Evolutionary conservation across 2,797 vertebrate species (phyloP), one percentile per base, ranked within the genome.

Genomic region (Platalea minor): DNA sequence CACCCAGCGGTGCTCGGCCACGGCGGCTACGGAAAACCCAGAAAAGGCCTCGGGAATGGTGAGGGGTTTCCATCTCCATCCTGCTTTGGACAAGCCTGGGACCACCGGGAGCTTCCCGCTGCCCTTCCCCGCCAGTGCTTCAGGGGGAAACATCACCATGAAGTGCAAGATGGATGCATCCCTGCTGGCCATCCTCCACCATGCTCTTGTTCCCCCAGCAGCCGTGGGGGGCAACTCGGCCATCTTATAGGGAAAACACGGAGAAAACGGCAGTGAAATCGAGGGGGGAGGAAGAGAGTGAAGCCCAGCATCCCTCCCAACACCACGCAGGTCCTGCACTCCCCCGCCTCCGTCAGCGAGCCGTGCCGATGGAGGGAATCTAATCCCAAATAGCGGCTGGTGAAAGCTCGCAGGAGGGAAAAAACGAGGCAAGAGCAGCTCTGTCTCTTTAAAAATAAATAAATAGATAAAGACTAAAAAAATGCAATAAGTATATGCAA

Each of bases 361-460:
- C 59, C 3, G 4, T 16, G 88, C 56, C 5, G 10, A 24, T 3
- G 5, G 31, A 51, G 48, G 37, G 37, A 60, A 39, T 9, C 26
- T 10, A 51, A 82, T 57, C 76, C 61, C 79, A 39, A 48, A 56
- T 2, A 54, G 79, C 1, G 0, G 46, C 72, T 61, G 39, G 4
- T 3, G 46, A 68, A 50, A 93, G 76, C 80, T 64, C 4, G 3
- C 46, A 43, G 70, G 37, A 89, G 20, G 6, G 48, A 4, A 5
- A 13, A 65, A 28, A 51, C 12, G 16, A 68, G 50, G 57, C 60
- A 35, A 75, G 83, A 74, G 63, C 10, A 28, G 85, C 56, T 61
- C 97, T 96, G 94, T 92, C 96, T 93, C 97, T 98, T 98, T 97
- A 97, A 97, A 97, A 95, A 97, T 87, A 98, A 97, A 97, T 95